A percentile compares a stretch with the other conserved stretches of the same genome.
These are phyloP conservation scores for Mactra quadrangularis DNA, from an alignment of 1,140 invertebrate genomes.

Conservation along the genomic window DNA sequence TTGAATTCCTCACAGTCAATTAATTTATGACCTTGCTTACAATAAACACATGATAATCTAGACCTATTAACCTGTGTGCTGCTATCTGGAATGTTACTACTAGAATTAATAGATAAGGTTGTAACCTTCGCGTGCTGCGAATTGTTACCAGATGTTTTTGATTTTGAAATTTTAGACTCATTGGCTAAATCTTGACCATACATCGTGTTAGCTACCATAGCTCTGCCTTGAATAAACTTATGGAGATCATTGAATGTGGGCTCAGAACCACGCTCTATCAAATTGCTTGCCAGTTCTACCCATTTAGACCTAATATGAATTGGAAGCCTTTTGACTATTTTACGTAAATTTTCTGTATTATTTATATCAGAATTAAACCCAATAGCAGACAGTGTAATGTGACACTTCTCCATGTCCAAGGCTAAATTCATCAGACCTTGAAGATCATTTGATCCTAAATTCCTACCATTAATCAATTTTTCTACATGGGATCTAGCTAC, in stretches of 20 bases:
- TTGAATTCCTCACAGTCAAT: neutral
- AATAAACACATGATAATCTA: constrained; percentile 29
- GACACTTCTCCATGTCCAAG: constrained; percentile 24
- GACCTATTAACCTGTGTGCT: neutral
- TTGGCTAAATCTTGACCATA: constrained; percentile 35
- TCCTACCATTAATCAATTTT: neutral
- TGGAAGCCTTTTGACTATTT: constrained; percentile 11
- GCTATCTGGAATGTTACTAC: neutral
- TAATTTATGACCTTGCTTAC: constrained; percentile 19
- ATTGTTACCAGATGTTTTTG: neutral
- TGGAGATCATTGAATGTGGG: constrained; percentile 15
- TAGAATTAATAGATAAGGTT: neutral
- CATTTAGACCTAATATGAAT: constrained; percentile 27
- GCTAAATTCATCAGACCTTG: constrained; percentile 29
- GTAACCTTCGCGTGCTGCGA: neutral
- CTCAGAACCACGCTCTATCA: neutral
- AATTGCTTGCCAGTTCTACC: constrained; percentile 6
- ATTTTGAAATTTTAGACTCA: constrained; percentile 1
- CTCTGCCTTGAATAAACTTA: neutral
- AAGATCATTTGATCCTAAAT: neutral
- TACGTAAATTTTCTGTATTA: constrained; percentile 16
- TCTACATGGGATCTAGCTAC: constrained; percentile 27
- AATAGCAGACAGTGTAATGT: constrained; percentile 1
- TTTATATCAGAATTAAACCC: constrained; percentile 26
- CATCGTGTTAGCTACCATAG: constrained; percentile 18